Evolutionary conservation across 2,113 vertebrate genomes (phyloP).

Genomic region (Mus musculus): DNA sequence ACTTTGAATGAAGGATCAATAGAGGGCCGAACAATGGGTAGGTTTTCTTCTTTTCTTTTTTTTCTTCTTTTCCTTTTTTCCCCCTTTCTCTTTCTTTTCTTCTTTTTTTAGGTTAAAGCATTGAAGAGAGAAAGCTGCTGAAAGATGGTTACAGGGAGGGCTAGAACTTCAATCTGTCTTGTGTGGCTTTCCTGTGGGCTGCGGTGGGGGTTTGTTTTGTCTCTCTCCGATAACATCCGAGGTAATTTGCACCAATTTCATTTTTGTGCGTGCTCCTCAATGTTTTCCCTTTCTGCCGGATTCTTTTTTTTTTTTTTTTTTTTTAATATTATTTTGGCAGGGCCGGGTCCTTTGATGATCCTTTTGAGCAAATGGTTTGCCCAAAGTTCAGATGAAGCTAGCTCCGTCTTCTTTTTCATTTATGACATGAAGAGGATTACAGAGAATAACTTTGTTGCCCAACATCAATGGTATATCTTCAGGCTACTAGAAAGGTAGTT

Average conservation of each 20-base stretch:
- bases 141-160: slow-evolving; percentile 89
- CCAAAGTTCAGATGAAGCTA: slow-evolving; percentile 91
- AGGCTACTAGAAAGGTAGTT: slow-evolving; percentile 91
- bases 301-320: slow-evolving; percentile 63
- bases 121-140: slow-evolving; percentile 88
- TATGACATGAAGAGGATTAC: slow-evolving; percentile 92
- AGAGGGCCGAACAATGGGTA: slow-evolving; percentile 87
- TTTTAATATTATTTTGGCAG: slow-evolving; percentile 82
- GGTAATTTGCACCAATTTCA: slow-evolving; percentile 90
- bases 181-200: slow-evolving; percentile 84
- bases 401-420: slow-evolving; percentile 90
- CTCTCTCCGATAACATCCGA: slow-evolving; percentile 85
- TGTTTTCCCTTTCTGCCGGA: slow-evolving; percentile 74
- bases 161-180: slow-evolving; percentile 86
- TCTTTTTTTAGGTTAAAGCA: slow-evolving; percentile 86
- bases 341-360: slow-evolving; percentile 88
- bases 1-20: slow-evolving; percentile 91
- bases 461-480: slow-evolving; percentile 92
- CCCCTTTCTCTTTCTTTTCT: slow-evolving; percentile 61
- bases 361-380: slow-evolving; percentile 91
- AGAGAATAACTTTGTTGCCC: slow-evolving; percentile 92
- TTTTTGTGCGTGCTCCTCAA: slow-evolving; percentile 84
- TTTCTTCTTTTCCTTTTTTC: slow-evolving; percentile 56
- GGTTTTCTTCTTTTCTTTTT: slow-evolving; percentile 32
- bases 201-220: slow-evolving; percentile 88